Conservation (phyloP, 2,113 vertebrate species). For the Solenodon paradoxus region DNA sequence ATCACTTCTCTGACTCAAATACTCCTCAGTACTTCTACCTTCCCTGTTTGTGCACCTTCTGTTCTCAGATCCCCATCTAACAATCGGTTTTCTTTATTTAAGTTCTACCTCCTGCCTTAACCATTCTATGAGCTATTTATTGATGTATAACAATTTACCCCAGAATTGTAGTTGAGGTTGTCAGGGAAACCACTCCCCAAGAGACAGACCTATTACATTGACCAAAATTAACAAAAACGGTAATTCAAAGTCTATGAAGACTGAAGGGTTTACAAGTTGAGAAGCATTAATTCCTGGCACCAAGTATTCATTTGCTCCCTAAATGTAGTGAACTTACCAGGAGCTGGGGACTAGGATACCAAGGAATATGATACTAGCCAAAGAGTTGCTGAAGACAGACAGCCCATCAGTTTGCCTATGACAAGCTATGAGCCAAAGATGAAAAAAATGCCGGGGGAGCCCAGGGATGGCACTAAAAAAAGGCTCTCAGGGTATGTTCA, state of each 20-base stretch:
- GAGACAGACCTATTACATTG: not conserved
- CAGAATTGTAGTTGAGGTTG: no score
- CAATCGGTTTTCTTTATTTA: not conserved
- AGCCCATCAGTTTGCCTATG: not conserved
- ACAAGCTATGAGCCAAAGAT: not conserved
- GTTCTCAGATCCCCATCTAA: not conserved
- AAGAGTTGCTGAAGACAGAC: not conserved
- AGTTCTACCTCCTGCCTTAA: not conserved
- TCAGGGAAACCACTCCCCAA: not conserved
- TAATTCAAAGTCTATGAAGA: not conserved
- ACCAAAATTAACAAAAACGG: not conserved
- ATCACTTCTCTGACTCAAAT: not conserved
- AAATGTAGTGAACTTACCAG: not conserved
- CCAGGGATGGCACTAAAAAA: no score
- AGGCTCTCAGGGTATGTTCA: not conserved
- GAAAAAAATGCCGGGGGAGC: not conserved
- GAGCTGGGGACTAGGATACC: not conserved
- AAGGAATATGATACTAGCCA: not conserved
- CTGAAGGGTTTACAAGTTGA: not conserved
- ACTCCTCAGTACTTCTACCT: not conserved
- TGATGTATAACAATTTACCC: not conserved
- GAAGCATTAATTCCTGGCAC: no score
- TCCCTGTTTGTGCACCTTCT: not conserved
- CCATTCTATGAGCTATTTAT: not conserved
- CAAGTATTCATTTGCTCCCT: not conserved